Conservation (phyloP, 2,888 invertebrate genomes). For the Osmoderma eremita region DNA sequence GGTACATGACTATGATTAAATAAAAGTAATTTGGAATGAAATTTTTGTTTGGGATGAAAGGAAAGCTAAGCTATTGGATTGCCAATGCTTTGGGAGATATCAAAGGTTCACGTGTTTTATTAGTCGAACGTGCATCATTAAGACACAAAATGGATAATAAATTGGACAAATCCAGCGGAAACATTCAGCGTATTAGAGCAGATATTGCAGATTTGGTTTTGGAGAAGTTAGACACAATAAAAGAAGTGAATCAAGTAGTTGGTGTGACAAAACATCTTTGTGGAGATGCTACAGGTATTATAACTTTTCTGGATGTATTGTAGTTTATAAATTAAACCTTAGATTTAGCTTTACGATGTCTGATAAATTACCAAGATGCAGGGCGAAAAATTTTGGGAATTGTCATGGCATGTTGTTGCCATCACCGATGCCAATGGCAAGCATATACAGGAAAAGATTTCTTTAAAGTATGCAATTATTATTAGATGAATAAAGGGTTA, state of each 20-base stretch:
- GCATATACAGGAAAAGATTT: slow-evolving; percentile 76
- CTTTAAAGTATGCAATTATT: slow-evolving; percentile 61
- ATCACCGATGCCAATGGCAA: slow-evolving; percentile 82
- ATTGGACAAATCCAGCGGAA: slow-evolving; percentile 59
- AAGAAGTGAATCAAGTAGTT: slow-evolving; percentile 67
- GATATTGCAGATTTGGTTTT: slow-evolving; percentile 84
- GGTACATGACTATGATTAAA: slow-evolving; percentile 64
- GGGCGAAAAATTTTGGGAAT: slow-evolving; percentile 67
- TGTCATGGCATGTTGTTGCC: slow-evolving; percentile 89
- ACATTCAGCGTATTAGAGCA: slow-evolving; percentile 65
- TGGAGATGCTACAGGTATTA: slow-evolving; percentile 83
- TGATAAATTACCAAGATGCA: slow-evolving; percentile 64
- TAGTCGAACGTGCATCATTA: slow-evolving; percentile 83
- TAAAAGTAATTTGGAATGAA: neutral
- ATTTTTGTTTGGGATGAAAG: slow-evolving; percentile 59
- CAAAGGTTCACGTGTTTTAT: slow-evolving; percentile 67
- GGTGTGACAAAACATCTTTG: slow-evolving; percentile 90
- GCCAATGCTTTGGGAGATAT: slow-evolving; percentile 69
- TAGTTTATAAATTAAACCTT: slow-evolving; percentile 42
- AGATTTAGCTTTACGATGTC: slow-evolving; percentile 80
- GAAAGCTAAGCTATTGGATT: slow-evolving; percentile 82
- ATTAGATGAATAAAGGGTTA: slow-evolving; percentile 37
- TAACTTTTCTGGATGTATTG: neutral
- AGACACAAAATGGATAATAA: slow-evolving; percentile 84
- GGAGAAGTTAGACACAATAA: slow-evolving; percentile 66